Evolutionary conservation across 2,888 invertebrate genomes (phyloP).

Genomic region (Rotaria sp.): DNA sequence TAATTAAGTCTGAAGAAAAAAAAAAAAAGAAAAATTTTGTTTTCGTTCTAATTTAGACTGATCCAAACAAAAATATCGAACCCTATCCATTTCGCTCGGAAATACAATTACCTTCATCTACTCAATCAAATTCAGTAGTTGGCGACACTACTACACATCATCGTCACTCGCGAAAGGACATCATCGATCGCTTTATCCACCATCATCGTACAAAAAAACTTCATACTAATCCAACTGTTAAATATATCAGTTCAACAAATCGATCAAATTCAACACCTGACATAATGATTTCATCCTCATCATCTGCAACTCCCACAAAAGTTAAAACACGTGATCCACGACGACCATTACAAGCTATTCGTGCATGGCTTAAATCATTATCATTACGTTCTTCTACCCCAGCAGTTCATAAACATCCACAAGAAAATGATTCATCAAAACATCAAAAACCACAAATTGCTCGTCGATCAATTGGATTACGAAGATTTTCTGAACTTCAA

Average conservation of each 20-base stretch:
- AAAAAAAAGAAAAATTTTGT: no score
- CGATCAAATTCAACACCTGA: not conserved
- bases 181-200: not conserved
- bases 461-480: not conserved
- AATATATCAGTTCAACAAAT: not conserved
- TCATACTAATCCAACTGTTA: not conserved
- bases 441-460: not conserved
- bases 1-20: no score
- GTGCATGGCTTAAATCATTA: not conserved
- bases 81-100: not conserved
- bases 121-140: not conserved
- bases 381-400: not conserved
- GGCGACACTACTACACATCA: not conserved
- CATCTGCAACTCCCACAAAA: not conserved
- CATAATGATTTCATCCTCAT: not conserved
- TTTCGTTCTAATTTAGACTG: not conserved
- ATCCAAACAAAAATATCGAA: not conserved
- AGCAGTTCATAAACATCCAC: not conserved
- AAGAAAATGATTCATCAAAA: not conserved
- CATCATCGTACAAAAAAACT: not conserved
- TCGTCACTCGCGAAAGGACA: not conserved
- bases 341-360: not conserved
- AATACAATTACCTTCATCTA: not conserved
- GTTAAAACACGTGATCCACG: not conserved
- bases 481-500: not conserved